phyloP scores from a whole-genome alignment of 1,140 invertebrate species.

The Calephelis nemesis region DNA sequence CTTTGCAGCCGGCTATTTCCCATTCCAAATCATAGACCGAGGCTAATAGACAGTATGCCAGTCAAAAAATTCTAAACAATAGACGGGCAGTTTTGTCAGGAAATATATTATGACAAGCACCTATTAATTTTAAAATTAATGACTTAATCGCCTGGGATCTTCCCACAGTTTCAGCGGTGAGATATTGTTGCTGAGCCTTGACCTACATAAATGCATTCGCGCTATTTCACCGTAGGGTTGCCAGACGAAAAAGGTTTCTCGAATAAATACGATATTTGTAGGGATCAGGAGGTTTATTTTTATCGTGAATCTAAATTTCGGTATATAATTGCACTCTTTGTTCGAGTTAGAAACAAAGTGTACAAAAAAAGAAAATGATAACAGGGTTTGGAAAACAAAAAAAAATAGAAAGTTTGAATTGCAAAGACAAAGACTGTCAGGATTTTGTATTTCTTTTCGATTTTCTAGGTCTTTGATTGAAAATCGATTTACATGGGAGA shows the following conservation, averaged over 20 bases:
- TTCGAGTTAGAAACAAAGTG: too few species aligned
- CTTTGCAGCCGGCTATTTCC: too few species aligned
- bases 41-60: neutral
- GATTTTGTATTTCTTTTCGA: too few species aligned
- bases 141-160: slow-evolving; percentile 41
- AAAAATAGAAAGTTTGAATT: too few species aligned
- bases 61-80: neutral
- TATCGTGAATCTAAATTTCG: neutral
- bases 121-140: slow-evolving; percentile 28
- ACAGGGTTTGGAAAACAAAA: too few species aligned
- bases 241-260: neutral
- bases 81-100: slow-evolving; percentile 1
- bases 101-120: slow-evolving; percentile 18
- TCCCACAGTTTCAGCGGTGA: slow-evolving; percentile 44
- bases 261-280: neutral
- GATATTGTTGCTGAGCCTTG: slow-evolving; percentile 45
- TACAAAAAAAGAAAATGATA: too few species aligned
- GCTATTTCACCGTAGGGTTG: neutral
- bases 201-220: slow-evolving; percentile 33
- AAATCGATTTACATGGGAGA: too few species aligned
- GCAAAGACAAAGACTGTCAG: too few species aligned
- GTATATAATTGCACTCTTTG: too few species aligned
- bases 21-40: neutral
- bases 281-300: neutral
- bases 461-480: too few species aligned